Base-by-base conservation (phyloP, 2,888 invertebrate species). In the Drosophila ezoana region DNA sequence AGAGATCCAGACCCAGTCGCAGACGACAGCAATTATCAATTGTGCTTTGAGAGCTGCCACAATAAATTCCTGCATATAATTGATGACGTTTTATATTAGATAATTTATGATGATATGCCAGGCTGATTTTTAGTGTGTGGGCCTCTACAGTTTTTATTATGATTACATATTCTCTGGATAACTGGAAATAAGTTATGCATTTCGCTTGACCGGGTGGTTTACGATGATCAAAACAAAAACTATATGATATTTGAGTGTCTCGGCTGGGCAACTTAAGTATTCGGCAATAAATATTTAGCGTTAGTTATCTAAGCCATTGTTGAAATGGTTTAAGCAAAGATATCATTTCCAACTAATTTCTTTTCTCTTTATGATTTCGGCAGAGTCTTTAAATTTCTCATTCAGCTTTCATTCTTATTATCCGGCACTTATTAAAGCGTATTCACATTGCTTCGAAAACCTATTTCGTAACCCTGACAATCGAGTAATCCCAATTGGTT, bases 11-110 rank as follows among this genome's bases (percentile, higher is more conserved):
- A 51, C 13, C 11, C 9, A 62, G 64, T 64, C 54, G 66, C 76
- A 76, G 76, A 76, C 75, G 75, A 74, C 76, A 68, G 83, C 83
- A 83, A 83, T 83, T 83, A 83, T 86, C 89, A 83, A 83, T 83
- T 83, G 89, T 83, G 81, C 53, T 52, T 66, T 62, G 49, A 38
- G 58, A 48, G 76, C 79, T 71, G 80, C 62, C 87, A 83, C 56
- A 77, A 86, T 88, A 88, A 86, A 83, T 88, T 88, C 89, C 74
- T 70, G 77, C 68, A 66, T 64, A 66, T 65, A 76, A 82, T 85
- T 71, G 83, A 82, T 64, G 74, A 49, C 48, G 65, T 64, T 86
- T 86, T 85, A 68, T 66, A 59, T 73, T 63, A 59, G 69, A 78
- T 81, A 63, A 86, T 88, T 83, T 88, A 83, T 80, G 88, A 68